Evolutionary conservation across 2,113 vertebrate species (phyloP).

Genomic region (Podarcis cretensis): DNA sequence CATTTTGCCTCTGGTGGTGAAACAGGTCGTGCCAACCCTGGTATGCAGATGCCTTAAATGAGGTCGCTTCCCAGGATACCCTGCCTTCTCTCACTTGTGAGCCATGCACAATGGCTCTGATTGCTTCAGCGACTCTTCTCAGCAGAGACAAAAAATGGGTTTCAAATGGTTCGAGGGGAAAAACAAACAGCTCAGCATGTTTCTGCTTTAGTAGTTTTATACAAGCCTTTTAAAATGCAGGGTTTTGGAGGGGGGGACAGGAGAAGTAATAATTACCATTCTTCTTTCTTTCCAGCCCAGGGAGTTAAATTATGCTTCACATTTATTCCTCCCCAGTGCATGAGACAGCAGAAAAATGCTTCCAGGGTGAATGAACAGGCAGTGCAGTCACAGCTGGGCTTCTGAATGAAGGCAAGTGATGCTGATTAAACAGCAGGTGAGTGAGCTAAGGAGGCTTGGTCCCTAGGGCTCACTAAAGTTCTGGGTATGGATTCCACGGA

Average conservation of each 20-base stretch:
- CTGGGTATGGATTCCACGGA: slow-evolving; percentile 42
- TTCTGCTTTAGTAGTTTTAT: slow-evolving; percentile 63
- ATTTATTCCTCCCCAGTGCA: slow-evolving; percentile 72
- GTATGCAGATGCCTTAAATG: background rate
- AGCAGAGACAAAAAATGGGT: slow-evolving; percentile 27
- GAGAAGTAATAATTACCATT: slow-evolving; percentile 70
- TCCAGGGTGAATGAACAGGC: slow-evolving; percentile 59
- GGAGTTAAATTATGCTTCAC: slow-evolving; percentile 71
- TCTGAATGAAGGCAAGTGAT: slow-evolving; percentile 64
- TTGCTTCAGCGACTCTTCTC: slow-evolving; percentile 55
- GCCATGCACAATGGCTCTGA: slow-evolving; percentile 44
- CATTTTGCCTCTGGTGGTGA: too few species aligned
- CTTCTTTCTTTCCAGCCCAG: slow-evolving; percentile 54
- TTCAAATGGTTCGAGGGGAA: slow-evolving; percentile 52
- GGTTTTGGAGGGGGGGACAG: background rate
- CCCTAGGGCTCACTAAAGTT: slow-evolving; percentile 53
- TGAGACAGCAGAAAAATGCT: slow-evolving; percentile 68
- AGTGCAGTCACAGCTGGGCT: slow-evolving; percentile 62
- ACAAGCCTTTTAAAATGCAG: slow-evolving; percentile 59
- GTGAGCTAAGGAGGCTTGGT: slow-evolving; percentile 60
- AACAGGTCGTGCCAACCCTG: too few species aligned
- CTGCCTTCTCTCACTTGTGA: background rate
- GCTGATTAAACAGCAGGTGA: slow-evolving; percentile 64
- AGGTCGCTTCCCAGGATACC: background rate
- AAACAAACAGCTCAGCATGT: slow-evolving; percentile 64